Percentiles rank a stretch among this genome's conserved stretches.
These are phyloP conservation scores for Xylocopa sonorina DNA, from an alignment of 1,140 invertebrate genomes.

Conservation along the genomic window DNA sequence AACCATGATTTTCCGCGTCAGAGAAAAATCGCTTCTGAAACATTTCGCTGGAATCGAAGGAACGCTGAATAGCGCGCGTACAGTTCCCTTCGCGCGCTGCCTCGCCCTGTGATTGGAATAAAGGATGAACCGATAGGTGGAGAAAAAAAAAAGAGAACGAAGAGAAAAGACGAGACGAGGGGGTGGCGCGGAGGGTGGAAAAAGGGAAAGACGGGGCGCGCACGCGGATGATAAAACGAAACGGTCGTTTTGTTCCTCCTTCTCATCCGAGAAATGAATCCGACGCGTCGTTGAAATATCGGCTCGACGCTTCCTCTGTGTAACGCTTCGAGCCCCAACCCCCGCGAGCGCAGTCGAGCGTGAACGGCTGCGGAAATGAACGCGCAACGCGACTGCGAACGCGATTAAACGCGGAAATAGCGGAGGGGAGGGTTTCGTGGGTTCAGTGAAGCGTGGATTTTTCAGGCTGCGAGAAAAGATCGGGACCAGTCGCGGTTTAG, in stretches of 20 bases:
- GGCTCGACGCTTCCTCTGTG: background rate
- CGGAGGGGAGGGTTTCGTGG: no score
- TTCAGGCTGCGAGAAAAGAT: no score
- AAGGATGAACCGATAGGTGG: conserved; percentile 31
- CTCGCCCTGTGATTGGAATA: conserved; percentile 37
- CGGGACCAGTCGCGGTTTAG: no score
- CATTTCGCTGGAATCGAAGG: conserved; percentile 44
- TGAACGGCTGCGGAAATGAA: no score
- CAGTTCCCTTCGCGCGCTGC: no score
- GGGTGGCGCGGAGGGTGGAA: no score
- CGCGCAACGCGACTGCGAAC: no score
- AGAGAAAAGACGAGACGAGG: background rate
- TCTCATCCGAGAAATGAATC: conserved; percentile 16
- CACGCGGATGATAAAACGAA: conserved; percentile 11
- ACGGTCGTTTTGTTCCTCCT: conserved; percentile 8
- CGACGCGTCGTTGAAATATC: conserved; percentile 22
- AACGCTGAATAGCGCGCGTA: conserved; percentile 27
- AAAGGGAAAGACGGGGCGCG: background rate
- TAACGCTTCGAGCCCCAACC: no score
- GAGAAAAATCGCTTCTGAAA: conserved; percentile 43
- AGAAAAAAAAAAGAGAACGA: background rate
- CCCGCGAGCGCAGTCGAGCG: no score
- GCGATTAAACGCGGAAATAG: no score
- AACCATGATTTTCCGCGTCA: conserved; percentile 32
- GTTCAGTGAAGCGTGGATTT: no score